These are phyloP conservation scores for Ypsolopha scabrella DNA, from an alignment of 2,888 invertebrate genomes.

Conservation along the genomic window DNA sequence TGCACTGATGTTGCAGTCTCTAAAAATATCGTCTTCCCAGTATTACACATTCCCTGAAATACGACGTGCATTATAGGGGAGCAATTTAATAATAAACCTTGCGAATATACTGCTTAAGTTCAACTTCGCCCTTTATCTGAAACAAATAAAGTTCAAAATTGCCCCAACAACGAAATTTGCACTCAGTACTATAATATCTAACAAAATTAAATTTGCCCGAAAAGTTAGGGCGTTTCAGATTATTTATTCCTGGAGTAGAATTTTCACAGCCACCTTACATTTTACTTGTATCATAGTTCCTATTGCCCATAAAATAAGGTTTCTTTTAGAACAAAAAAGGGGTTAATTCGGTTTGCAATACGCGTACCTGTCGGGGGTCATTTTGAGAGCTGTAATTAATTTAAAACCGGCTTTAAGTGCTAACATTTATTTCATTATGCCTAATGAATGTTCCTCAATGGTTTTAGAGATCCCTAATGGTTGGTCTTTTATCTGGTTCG, in stretches of 20 bases:
- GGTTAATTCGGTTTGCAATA: background rate
- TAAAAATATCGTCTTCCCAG: too few relatives aligned
- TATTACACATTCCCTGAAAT: too few relatives aligned
- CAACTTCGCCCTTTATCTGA: too few relatives aligned
- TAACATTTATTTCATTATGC: constrained; percentile 18
- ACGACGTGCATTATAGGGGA: too few relatives aligned
- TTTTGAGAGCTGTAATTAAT: constrained; percentile 28
- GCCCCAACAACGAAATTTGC: too few relatives aligned
- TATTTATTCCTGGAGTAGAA: constrained; percentile 33
- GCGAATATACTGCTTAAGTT: too few relatives aligned
- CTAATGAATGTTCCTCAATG: constrained; percentile 4
- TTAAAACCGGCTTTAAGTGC: constrained; percentile 13
- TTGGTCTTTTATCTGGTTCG: background rate
- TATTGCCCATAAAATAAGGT: constrained; percentile 9
- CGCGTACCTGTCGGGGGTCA: constrained; percentile 25
- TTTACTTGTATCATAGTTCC: background rate
- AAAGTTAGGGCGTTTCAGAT: constrained; percentile 23
- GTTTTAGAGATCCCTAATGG: background rate
- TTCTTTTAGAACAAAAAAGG: constrained; percentile 6
- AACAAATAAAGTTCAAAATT: too few relatives aligned
- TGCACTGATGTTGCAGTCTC: too few relatives aligned
- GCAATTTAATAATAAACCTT: too few relatives aligned
- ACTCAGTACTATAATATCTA: background rate
- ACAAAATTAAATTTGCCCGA: constrained; percentile 28
- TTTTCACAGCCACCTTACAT: constrained; percentile 7